Evolutionary conservation across 2,113 vertebrate genomes (phyloP), one percentile per base, ranked within the genome.

Genomic region (Istiophorus platypterus): DNA sequence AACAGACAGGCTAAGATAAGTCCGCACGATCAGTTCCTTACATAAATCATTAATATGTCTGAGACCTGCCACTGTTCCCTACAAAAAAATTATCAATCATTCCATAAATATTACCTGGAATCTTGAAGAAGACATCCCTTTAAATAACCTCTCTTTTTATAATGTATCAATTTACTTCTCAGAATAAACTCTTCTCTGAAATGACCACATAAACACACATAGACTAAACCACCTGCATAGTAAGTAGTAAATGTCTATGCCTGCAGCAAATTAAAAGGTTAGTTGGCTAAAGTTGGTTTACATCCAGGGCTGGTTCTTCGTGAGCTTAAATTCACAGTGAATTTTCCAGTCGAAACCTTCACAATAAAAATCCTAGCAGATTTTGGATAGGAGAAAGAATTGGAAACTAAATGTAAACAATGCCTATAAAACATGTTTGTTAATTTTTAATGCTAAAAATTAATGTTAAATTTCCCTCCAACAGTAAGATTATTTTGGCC

Each of bases 41-140:
- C 85, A 85, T 91, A 80, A 90, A 88, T 92, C 91, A 85, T 3
- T 2, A 6, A 62, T 9, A 69, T 56, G 74, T 81, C 76, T 61
- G 62, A 62, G 11, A 70, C 26, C 34, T 76, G 78, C 56, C 37
- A 2, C 84, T 57, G 57, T 59, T 62, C 29, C 14, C 74, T 52
- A 54, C 54, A 57, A 63, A 34, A 34, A 27, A 49, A 31, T 70
- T 57, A 74, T 57, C 58, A 73, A 66, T 72, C 59, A 77, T 64
- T 82, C 34, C 20, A 27, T 71, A 56, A 80, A 63, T 69, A 61
- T 58, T 57, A 69, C n/a, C 68, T 74, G 58, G 27, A 64, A 80
- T 24, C 54, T 37, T 24, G 12, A 51, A 24, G 34, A 69, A 69
- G 27, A 11, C 52, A 79, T 51, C 64, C 20, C 70, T 66, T 47